Evolutionary conservation across 2,888 invertebrate genomes (phyloP).

Genomic region (Bembecia ichneumoniformis): DNA sequence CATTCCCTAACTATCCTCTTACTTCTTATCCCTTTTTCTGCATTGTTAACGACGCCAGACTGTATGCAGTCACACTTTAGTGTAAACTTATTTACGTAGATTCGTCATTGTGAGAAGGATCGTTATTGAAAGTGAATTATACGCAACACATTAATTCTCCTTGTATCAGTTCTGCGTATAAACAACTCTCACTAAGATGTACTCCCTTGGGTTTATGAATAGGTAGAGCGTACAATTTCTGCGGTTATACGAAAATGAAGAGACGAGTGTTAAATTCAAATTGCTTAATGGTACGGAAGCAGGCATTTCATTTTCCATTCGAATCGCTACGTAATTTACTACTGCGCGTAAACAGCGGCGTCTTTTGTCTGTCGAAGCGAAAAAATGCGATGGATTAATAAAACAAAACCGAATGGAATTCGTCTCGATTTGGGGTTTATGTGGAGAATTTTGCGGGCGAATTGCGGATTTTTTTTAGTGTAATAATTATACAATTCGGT

Average conservation of each 20-base stretch:
- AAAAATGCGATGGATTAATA: constrained; percentile 20
- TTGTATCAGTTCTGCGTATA: constrained; percentile 3
- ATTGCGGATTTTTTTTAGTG: not conserved
- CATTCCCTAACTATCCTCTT: too few species aligned
- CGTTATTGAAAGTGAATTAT: not conserved
- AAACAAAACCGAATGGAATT: not conserved
- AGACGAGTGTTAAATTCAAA: constrained; percentile 71
- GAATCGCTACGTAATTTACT: constrained; percentile 65
- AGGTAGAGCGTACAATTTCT: constrained; percentile 47
- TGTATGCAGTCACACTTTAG: too few species aligned
- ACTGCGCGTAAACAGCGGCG: constrained; percentile 47
- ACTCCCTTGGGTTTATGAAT: not conserved
- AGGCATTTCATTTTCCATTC: constrained; percentile 71
- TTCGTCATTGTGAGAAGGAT: too few species aligned
- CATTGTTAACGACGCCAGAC: too few species aligned
- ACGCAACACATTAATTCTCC: constrained; percentile 9
- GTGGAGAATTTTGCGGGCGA: not conserved
- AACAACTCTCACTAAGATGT: not conserved
- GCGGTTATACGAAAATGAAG: constrained; percentile 66
- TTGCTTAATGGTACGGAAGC: constrained; percentile 67
- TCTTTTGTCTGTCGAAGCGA: constrained; percentile 47
- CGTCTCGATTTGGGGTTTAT: too few species aligned
- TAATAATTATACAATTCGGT: too few species aligned
- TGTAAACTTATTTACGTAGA: too few species aligned
- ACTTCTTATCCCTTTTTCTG: too few species aligned